A percentile compares a stretch with the other conserved stretches of the same genome.
Conservation (phyloP, 1,140 invertebrate species). For the Drosophila neocordata region DNA sequence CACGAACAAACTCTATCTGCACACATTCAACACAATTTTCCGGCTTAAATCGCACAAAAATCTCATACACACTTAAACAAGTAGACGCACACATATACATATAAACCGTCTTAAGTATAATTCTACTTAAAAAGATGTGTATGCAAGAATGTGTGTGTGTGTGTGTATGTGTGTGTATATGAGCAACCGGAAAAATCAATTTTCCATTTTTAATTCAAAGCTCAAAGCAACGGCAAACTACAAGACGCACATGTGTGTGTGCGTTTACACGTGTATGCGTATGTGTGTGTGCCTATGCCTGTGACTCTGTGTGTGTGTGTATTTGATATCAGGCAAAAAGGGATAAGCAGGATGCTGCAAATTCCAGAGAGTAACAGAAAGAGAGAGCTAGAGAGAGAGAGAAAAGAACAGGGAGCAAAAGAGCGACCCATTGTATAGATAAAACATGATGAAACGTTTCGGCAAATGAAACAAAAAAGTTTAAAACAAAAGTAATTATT, state of each 20-base stretch:
- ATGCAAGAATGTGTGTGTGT: slow-evolving; percentile 15
- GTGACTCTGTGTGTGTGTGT: slow-evolving; percentile 31
- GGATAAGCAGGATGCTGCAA: slow-evolving; percentile 78
- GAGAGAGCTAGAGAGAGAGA: slow-evolving; percentile 11
- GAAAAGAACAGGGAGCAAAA: slow-evolving; percentile 24
- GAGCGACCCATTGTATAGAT: slow-evolving; percentile 48
- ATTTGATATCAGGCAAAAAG: slow-evolving; percentile 50
- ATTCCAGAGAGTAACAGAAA: slow-evolving; percentile 40
- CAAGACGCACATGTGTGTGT: slow-evolving; percentile 27
- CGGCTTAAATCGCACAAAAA: slow-evolving; percentile 57
- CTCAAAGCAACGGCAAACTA: slow-evolving; percentile 51
- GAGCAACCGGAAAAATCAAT: slow-evolving; percentile 82
- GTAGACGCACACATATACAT: slow-evolving; percentile 15
- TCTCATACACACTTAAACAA: slow-evolving; percentile 30
- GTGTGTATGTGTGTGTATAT: slow-evolving; percentile 52
- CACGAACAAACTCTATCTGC: slow-evolving; percentile 21
- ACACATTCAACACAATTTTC: slow-evolving; percentile 43
- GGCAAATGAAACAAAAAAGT: slow-evolving; percentile 47
- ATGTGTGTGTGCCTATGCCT: slow-evolving; percentile 28
- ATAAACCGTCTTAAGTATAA: slow-evolving; percentile 8
- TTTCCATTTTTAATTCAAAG: slow-evolving; percentile 83
- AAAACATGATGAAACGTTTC: slow-evolving; percentile 53
- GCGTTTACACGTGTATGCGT: slow-evolving; percentile 18
- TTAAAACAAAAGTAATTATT: slow-evolving; percentile 17
- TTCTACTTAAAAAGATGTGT: slow-evolving; percentile 9